phyloP scores from a whole-genome alignment of 2,113 vertebrate genomes.

The Reinhardtius hippoglossoides region DNA sequence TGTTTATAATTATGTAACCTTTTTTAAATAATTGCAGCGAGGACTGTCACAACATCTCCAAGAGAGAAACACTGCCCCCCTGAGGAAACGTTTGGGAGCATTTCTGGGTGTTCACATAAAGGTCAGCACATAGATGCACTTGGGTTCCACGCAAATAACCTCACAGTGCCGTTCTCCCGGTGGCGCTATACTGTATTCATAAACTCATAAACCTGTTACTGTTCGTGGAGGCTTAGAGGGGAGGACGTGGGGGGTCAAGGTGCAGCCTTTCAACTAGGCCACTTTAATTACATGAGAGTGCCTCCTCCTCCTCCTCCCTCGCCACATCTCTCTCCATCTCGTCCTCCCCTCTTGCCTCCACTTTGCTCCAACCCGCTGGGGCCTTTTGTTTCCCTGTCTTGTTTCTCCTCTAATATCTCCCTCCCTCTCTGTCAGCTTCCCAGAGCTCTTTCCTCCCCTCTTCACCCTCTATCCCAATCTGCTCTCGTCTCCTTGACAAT shows the following conservation, averaged over 20 bases:
- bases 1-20: not conserved
- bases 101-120: not conserved
- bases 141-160: conserved; percentile 32
- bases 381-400: conserved; percentile 13
- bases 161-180: conserved; percentile 25
- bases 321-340: conserved; percentile 34
- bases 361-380: conserved; percentile 12
- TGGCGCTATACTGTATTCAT: conserved; percentile 42
- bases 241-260: conserved; percentile 13
- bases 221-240: conserved; percentile 20
- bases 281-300: conserved; percentile 72
- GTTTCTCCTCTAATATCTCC: not conserved
- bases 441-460: conserved; percentile 2
- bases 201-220: conserved; percentile 55
- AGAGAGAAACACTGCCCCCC: not conserved
- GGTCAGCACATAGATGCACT: conserved; percentile 11
- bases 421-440: conserved; percentile 1
- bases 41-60: not conserved
- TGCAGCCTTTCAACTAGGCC: conserved; percentile 64
- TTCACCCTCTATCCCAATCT: not conserved
- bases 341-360: conserved; percentile 21
- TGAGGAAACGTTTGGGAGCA: not conserved
- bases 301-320: conserved; percentile 35
- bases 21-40: too few species aligned
- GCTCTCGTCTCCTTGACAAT: conserved; percentile 34